phyloP scores from a whole-genome alignment of 2,888 invertebrate genomes.

The Eupelmus urozonus region DNA sequence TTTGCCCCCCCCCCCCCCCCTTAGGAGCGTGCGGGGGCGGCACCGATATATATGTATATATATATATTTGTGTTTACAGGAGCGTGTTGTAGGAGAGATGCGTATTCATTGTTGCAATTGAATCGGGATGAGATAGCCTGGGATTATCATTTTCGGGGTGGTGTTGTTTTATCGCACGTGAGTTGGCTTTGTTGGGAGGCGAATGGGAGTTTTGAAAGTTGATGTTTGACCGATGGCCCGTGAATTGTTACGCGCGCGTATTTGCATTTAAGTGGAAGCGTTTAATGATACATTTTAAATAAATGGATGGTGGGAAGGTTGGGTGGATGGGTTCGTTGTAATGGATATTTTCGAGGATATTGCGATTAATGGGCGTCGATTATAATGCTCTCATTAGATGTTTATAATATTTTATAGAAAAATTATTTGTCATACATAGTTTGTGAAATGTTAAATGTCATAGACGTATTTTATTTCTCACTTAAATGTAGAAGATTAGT shows the following conservation, averaged over 20 bases:
- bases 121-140: constrained; percentile 7
- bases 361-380: not conserved
- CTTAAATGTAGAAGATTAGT: no score
- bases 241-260: constrained; percentile 17
- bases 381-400: no score
- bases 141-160: constrained; percentile 29
- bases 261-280: constrained; percentile 32
- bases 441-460: no score
- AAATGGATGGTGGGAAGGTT: no score
- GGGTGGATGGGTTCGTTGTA: no score
- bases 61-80: constrained; percentile 26
- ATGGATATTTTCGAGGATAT: no score
- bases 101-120: constrained; percentile 58
- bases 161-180: constrained; percentile 25
- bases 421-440: not conserved
- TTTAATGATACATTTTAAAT: not conserved
- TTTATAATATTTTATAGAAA: not conserved
- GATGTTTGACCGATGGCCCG: constrained; percentile 31
- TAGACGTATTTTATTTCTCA: no score
- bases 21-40: constrained; percentile 58
- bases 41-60: constrained; percentile 56
- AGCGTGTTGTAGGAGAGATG: constrained; percentile 39
- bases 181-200: not conserved
- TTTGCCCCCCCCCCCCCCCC: no score
- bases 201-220: constrained; percentile 7